A percentile compares a stretch with the other conserved stretches of the same genome.
Conservation (phyloP, 2,888 invertebrate species). For the Hirtodrosophila confusa region DNA sequence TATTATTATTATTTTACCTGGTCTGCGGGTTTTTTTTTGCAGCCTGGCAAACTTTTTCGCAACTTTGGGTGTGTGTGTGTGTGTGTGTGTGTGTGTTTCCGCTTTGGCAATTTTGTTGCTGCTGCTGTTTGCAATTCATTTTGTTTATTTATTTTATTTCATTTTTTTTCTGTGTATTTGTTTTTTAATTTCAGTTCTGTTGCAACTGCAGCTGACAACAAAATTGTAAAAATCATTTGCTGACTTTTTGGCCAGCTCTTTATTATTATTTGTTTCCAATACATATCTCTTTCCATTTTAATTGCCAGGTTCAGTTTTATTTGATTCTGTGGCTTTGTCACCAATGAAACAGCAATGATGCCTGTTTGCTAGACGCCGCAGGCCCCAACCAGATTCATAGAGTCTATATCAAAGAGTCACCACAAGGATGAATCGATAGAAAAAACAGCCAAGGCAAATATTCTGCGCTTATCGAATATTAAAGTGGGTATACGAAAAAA, state of each 20-base stretch:
- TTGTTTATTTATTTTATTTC: slow-evolving; percentile 33
- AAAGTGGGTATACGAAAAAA: no score
- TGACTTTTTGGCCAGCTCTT: slow-evolving; percentile 61
- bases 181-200: background rate
- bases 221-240: slow-evolving; percentile 60
- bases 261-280: slow-evolving; percentile 1
- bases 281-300: slow-evolving; percentile 54
- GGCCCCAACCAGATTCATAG: background rate
- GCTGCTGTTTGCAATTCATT: slow-evolving; percentile 16
- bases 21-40: slow-evolving; percentile 12
- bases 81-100: slow-evolving; percentile 9
- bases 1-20: slow-evolving; percentile 40
- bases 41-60: slow-evolving; percentile 39
- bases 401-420: no score
- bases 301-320: slow-evolving; percentile 57
- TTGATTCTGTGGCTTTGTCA: slow-evolving; percentile 47
- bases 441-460: no score
- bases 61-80: slow-evolving; percentile 20
- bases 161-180: slow-evolving; percentile 3
- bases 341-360: slow-evolving; percentile 35
- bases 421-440: no score
- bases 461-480: no score
- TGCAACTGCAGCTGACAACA: slow-evolving; percentile 50
- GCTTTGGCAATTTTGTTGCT: slow-evolving; percentile 20
- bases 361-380: slow-evolving; percentile 27